Evolutionary conservation across 2,113 vertebrate species (phyloP).

Genomic region (Tyto alba): DNA sequence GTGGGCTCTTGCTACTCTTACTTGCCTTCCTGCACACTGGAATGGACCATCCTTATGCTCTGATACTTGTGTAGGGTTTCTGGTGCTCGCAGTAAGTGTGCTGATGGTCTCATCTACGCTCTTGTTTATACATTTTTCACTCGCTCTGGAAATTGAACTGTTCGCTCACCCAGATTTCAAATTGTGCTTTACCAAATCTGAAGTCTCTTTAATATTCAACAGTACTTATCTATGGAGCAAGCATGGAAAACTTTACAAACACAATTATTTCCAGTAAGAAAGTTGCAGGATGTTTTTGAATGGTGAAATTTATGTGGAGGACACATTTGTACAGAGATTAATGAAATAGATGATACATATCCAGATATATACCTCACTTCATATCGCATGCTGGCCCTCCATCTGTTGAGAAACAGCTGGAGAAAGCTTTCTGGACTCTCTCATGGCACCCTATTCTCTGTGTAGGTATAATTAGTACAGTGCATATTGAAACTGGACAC

Average conservation of each 20-base stretch:
- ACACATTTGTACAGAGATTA: not conserved
- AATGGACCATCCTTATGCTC: not conserved
- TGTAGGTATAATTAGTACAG: not conserved
- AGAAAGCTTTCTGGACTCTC: not conserved
- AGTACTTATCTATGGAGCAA: not conserved
- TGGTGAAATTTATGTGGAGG: not conserved
- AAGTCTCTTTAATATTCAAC: not conserved
- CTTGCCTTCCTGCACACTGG: not conserved
- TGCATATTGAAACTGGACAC: accelerated
- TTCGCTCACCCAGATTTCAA: not conserved
- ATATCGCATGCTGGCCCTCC: not conserved
- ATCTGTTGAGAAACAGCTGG: not conserved
- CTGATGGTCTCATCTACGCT: not conserved
- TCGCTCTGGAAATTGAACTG: not conserved
- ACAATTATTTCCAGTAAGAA: not conserved
- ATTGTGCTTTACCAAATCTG: not conserved
- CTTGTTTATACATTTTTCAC: not conserved
- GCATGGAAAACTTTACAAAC: not conserved
- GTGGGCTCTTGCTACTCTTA: not conserved
- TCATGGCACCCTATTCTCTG: not conserved
- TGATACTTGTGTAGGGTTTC: not conserved
- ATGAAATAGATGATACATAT: not conserved
- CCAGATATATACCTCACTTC: not conserved
- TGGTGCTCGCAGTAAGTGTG: not conserved
- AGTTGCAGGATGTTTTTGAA: not conserved